Evolutionary conservation across 2,888 invertebrate species (phyloP).

Genomic region (Ophioninae sp.): DNA sequence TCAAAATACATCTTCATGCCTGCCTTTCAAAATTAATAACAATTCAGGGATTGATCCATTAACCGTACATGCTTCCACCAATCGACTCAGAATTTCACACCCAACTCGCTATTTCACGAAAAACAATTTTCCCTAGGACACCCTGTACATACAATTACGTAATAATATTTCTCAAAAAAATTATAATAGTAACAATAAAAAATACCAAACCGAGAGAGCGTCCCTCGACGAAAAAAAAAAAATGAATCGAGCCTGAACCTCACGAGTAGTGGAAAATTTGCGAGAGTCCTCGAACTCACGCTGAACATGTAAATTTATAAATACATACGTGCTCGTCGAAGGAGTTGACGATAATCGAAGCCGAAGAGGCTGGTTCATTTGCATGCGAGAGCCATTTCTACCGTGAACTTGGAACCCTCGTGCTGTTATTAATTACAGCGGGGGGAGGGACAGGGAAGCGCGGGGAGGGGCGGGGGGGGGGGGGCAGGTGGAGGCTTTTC

Average conservation of each 20-base stretch:
- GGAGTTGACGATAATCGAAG: constrained; percentile 71
- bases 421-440: constrained; percentile 60
- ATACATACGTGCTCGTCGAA: constrained; percentile 10
- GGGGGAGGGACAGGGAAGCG: constrained; percentile 11
- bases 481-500: constrained; percentile 50
- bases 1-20: too few species aligned
- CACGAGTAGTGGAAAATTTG: constrained; percentile 22
- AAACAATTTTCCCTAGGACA: too few species aligned
- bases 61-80: too few species aligned
- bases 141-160: too few species aligned
- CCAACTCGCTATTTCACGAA: too few species aligned
- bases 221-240: background rate
- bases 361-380: constrained; percentile 65
- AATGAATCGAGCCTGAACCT: constrained; percentile 14
- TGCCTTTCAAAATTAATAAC: too few species aligned
- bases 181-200: background rate
- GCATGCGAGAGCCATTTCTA: constrained; percentile 65
- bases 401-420: constrained; percentile 58
- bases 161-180: too few species aligned
- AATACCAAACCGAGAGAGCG: background rate
- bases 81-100: too few species aligned
- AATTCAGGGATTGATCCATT: too few species aligned
- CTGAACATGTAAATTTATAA: background rate
- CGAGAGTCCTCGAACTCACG: background rate
- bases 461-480: too few species aligned